phyloP scores from a whole-genome alignment of 2,888 invertebrate genomes.

The Gandaritis pyraliata region DNA sequence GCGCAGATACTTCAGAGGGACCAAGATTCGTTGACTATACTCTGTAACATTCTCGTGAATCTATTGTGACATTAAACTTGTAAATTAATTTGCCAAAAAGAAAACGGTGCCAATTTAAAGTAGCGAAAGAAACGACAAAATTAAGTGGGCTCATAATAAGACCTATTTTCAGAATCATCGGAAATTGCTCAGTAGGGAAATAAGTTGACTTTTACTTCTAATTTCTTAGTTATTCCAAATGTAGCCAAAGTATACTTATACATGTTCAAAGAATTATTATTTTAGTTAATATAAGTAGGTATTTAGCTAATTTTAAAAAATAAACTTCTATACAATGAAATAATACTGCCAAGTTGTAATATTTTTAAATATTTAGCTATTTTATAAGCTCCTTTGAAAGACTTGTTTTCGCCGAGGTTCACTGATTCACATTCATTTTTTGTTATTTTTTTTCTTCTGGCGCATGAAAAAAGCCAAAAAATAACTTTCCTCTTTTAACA shows the following conservation, averaged over 20 bases:
- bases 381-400: not conserved
- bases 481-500: no score
- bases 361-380: not conserved
- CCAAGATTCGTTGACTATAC: no score
- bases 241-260: no score
- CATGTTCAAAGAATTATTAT: no score
- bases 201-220: no score
- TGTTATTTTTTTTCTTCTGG: no score
- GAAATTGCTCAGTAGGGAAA: not conserved
- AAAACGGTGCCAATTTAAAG: conserved; percentile 18
- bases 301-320: conserved; percentile 13
- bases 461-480: no score
- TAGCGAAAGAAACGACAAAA: no score
- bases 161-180: not conserved
- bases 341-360: conserved; percentile 31
- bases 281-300: no score
- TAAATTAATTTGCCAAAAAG: conserved; percentile 6
- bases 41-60: conserved; percentile 1
- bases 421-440: not conserved
- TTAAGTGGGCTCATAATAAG: no score
- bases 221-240: not conserved
- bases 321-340: conserved; percentile 31
- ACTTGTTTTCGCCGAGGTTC: not conserved
- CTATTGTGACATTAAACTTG: not conserved
- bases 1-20: no score